phyloP scores from a whole-genome alignment of 2,113 vertebrate species.

The Cinclus mexicanus region DNA sequence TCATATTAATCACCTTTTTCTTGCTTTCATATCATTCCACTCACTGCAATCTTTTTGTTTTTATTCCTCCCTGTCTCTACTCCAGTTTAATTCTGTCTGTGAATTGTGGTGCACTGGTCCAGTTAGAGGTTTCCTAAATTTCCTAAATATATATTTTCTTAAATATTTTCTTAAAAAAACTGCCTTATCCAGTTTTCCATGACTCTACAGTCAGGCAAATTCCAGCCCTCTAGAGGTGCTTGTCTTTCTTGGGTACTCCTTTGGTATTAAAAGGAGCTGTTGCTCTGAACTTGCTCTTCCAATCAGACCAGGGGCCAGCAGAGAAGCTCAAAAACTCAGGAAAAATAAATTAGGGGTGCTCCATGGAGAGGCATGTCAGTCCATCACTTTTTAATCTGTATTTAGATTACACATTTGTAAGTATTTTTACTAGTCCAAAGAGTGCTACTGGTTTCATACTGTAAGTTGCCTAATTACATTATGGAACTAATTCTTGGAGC shows the following conservation, averaged over 20 bases:
- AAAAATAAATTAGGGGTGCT: background rate
- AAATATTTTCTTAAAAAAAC: background rate
- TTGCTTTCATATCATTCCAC: background rate
- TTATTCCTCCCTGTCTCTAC: background rate
- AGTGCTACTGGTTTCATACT: background rate
- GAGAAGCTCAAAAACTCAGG: background rate
- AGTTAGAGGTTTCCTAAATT: background rate
- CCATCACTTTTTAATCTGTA: too few species aligned
- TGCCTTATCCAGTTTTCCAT: background rate
- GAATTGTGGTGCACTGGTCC: background rate
- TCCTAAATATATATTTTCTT: background rate
- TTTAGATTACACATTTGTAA: background rate
- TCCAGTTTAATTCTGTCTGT: background rate
- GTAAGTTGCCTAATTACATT: conserved; percentile 8
- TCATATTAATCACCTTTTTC: background rate
- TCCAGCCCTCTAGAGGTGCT: background rate
- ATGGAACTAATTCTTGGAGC: background rate
- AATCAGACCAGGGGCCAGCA: background rate
- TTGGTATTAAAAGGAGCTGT: background rate
- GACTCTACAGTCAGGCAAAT: background rate
- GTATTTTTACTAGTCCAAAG: background rate
- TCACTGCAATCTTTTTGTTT: background rate
- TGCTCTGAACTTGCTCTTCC: background rate
- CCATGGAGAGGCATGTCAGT: background rate
- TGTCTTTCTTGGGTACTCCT: background rate